Evolutionary conservation across 2,888 invertebrate species (phyloP).

Genomic region (Athalia circularis): DNA sequence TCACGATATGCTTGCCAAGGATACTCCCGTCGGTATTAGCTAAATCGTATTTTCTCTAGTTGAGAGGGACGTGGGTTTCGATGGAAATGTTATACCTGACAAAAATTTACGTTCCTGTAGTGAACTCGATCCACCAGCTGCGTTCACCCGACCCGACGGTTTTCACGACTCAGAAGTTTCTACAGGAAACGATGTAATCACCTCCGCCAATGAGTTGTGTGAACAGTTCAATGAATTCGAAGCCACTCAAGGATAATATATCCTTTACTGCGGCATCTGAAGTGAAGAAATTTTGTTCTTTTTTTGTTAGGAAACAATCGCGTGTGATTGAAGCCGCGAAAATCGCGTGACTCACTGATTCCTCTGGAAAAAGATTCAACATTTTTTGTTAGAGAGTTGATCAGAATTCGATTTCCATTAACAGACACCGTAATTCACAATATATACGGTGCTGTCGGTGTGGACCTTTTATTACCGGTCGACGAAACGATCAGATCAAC

Average conservation of each 20-base stretch:
- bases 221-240: background rate
- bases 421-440: no score
- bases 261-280: background rate
- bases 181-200: background rate
- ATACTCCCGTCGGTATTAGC: conserved; percentile 66
- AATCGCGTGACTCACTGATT: no score
- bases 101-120: conserved; percentile 12
- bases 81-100: background rate
- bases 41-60: conserved; percentile 55
- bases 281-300: background rate
- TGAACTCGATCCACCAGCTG: background rate
- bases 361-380: no score
- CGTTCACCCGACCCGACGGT: background rate
- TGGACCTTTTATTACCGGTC: no score
- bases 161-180: background rate
- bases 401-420: no score
- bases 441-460: no score
- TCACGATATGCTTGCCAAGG: conserved; percentile 63
- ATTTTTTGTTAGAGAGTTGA: no score
- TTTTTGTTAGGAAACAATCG: background rate
- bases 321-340: no score
- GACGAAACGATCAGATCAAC: no score
- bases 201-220: background rate
- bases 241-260: background rate
- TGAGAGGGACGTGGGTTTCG: conserved; percentile 33